Evolutionary conservation across 2,888 invertebrate species (phyloP).

Genomic region (Drosophila eohydei): DNA sequence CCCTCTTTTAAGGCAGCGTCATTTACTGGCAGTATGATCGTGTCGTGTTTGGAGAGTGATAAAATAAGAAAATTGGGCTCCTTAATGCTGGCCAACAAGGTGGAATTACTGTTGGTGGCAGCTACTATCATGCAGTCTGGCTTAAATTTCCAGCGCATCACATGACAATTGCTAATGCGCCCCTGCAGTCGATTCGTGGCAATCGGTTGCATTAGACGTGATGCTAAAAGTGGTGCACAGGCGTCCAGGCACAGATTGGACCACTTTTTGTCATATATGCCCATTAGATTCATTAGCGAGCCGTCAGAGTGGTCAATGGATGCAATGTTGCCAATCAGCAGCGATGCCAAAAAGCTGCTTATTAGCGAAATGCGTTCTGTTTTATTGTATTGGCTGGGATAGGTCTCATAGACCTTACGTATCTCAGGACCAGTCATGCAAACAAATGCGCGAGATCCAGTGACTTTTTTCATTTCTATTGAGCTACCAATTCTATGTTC

Average conservation of each 20-base stretch:
- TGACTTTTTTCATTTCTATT: constrained; percentile 30
- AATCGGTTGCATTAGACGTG: constrained; percentile 90
- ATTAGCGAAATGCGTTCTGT: constrained; percentile 57
- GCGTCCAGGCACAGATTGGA: constrained; percentile 88
- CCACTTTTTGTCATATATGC: constrained; percentile 92
- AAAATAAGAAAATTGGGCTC: constrained; percentile 92
- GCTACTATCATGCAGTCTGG: constrained; percentile 91
- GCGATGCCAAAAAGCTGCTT: constrained; percentile 61
- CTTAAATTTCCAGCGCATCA: constrained; percentile 93
- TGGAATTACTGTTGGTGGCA: constrained; percentile 96
- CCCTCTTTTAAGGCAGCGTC: constrained; percentile 89
- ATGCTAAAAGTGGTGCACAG: constrained; percentile 89
- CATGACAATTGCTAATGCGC: constrained; percentile 90
- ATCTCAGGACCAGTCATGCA: constrained; percentile 52
- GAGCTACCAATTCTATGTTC: constrained; percentile 30
- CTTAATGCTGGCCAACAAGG: constrained; percentile 92
- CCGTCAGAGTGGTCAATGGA: constrained; percentile 59
- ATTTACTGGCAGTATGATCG: constrained; percentile 90
- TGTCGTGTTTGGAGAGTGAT: constrained; percentile 95
- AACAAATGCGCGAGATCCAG: constrained; percentile 43
- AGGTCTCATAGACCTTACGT: constrained; percentile 30
- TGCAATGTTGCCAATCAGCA: constrained; percentile 58
- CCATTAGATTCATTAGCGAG: constrained; percentile 86
- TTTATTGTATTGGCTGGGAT: constrained; percentile 30
- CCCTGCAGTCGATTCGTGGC: constrained; percentile 90